A percentile compares a stretch with the other conserved stretches of the same genome.
Evolutionary conservation across 2,888 invertebrate species (phyloP).

Genomic region (Rosalia funebris): DNA sequence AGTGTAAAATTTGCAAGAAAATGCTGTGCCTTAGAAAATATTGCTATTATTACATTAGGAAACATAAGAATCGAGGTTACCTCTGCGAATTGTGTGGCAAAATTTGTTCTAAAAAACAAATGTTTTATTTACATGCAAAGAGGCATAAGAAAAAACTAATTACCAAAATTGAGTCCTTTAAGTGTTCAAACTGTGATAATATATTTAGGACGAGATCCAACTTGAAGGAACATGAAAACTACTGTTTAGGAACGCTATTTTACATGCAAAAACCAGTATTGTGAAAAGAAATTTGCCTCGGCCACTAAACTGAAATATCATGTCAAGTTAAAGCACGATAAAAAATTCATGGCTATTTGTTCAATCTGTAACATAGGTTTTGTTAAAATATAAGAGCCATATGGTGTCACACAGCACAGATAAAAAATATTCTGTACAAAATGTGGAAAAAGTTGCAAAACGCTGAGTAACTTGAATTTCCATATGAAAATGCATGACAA

Average conservation of each 20-base stretch:
- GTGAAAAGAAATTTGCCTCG: conserved; percentile 60
- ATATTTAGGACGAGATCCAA: conserved; percentile 57
- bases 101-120: conserved; percentile 45
- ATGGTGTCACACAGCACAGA: conserved; percentile 60
- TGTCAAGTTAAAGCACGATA: conserved; percentile 59
- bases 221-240: conserved; percentile 59
- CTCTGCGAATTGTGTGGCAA: conserved; percentile 60
- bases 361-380: conserved; percentile 62
- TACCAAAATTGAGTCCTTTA: conserved; percentile 49
- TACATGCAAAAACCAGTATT: conserved; percentile 52
- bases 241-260: conserved; percentile 56
- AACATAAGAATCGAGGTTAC: conserved; percentile 52
- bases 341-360: conserved; percentile 61
- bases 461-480: conserved; percentile 61
- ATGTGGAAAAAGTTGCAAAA: conserved; percentile 61
- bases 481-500: conserved; percentile 60
- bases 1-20: conserved; percentile 58
- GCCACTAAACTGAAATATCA: conserved; percentile 60
- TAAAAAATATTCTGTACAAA: conserved; percentile 60
- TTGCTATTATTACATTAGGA: conserved; percentile 52
- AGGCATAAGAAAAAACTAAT: conserved; percentile 32
- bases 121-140: conserved; percentile 47
- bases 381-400: conserved; percentile 60
- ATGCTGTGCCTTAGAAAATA: conserved; percentile 52
- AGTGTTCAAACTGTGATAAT: conserved; percentile 57